Base-by-base conservation (phyloP, 2,888 invertebrate genomes). In the Oscheius sp. region DNA sequence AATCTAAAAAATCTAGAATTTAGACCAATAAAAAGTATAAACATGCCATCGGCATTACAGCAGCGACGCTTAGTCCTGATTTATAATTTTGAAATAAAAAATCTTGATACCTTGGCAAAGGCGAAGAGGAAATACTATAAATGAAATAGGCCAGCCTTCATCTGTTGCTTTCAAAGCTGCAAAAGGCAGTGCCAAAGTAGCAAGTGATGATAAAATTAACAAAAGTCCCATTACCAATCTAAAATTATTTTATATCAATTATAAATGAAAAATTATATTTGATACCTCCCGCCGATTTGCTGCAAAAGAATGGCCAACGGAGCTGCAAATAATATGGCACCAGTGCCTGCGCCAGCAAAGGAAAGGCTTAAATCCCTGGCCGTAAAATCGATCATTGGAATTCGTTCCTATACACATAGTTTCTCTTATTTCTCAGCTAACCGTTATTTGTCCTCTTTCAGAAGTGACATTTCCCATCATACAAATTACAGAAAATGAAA, bases 401-500 rank as follows among this genome's bases (percentile, higher is more conserved):
- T 25, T 5, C 25, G 48, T n/a, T n/a, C n/a, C n/a, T n/a, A n/a
- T n/a, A n/a, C n/a, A n/a, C n/a, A n/a, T n/a, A n/a, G n/a, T n/a
- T n/a, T n/a, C n/a, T n/a, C n/a, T n/a, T n/a, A n/a, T n/a, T n/a
- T n/a, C n/a, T n/a, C n/a, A n/a, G n/a, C n/a, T n/a, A n/a, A n/a
- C n/a, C n/a, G n/a, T n/a, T n/a, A n/a, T n/a, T n/a, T 25, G 15
- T 31, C 31, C 31, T 27, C 31, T n/a, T 37, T 50, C 31, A n/a
- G n/a, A n/a, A n/a, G 37, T 65, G 8, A 66, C 55, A 50, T 80
- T 80, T 2, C 71, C 57, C 10, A 74, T 80, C 80, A 80, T 80
- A 63, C 80, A 80, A 29, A 80, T 79, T 4, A 80, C 73, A 29
- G 76, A 74, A 46, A 80, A 79, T 20, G 73, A 74, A 71, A 80